Base-by-base conservation (phyloP, 1,140 invertebrate genomes). In the Procambarus virginalis region DNA sequence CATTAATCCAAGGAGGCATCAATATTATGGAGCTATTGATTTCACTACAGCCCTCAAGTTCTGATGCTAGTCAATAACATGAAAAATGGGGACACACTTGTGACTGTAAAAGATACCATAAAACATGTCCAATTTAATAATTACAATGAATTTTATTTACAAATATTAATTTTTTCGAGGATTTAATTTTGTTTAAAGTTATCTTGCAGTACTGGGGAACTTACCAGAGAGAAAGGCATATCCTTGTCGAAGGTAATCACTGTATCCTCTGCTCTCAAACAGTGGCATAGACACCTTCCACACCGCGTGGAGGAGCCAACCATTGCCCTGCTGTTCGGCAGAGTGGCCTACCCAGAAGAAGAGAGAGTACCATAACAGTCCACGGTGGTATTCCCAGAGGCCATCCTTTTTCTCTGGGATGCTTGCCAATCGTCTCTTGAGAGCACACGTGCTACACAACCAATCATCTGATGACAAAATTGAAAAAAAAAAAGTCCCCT, bases 251-350 rank as follows among this genome's bases (percentile, higher is more conserved):
- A 89, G 80, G 58, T 78, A 89, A 46, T 89, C 68, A 34, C 58
- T 46, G 58, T 89, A 73, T 46, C 81, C 81, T 34, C 49, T 70
- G 3, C 20, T 84, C 48, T 89, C 81, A 83, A 89, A 89, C 2
- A 89, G 22, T 4, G 88, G 88, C 88, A 89, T 89, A 14, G 64
- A 84, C 14, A 89, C 82, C 46, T 89, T 89, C 88, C 88, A 89
- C 20, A 89, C 64, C 10, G 88, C 88, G 22, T 89, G 88, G 45
- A 84, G 82, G 5, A 89, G 82, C 88, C 88, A 89, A 8, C 88
- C 88, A 45, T 89, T 89, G 14, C 88, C 88, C 22, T 82, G 79
- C 45, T 17, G 12, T 48, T 89, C 88, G 1, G 88, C 88, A 22
- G 88, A 45, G 55, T 83, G 51, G 5, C 79, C 88, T 17, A 79